Base-by-base conservation (phyloP, 1,140 invertebrate species). In the Caenorhabditis elegans region DNA sequence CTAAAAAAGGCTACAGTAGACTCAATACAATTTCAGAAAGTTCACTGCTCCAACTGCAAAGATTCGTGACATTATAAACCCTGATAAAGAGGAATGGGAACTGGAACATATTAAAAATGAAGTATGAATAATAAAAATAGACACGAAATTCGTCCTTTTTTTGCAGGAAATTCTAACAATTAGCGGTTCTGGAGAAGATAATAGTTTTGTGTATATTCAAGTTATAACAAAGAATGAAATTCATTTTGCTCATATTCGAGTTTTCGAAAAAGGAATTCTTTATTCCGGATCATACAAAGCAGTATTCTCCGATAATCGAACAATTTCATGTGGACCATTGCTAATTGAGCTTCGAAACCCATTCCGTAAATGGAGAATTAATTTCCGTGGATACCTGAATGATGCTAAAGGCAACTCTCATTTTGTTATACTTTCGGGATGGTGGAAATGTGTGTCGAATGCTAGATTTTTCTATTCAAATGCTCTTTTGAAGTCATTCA, bases 321-420 rank as follows among this genome's bases (percentile, higher is more conserved):
- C 75, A 2, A 76, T 81, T 26, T 34, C 36, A 3, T 81, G 80
- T 46, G 80, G 80, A 10, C 80, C 80, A 8, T n/a, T 81, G 0
- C 43, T 81, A 24, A 2, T 81, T 8, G 80, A 81, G 51, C 65
- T 81, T 15, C n/a, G 80, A 31, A 36, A 51, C 26, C 80, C 80
- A n/a, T 81, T 81, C 48, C 46, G 80, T 13, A 75, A 65, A 76
- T 81, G 80, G 80, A 76, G 80, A 39, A 53, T 81, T 10, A 51
- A 48, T 22, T 81, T 81, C 47, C 65, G 60, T 39, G 80, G 80
- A 31, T 79, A 79, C 70, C 24, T 79, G 31, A 19, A 48, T 31
- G 60, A 48, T 15, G 28, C n/a, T 10, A 22, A 46, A 19, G 48
- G 49, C 2, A 48, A 81, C 19, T 36, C 39, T 5, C 31, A 53